Evolutionary conservation across 2,113 vertebrate genomes (phyloP).

Genomic region (Ranitomeya imitator): DNA sequence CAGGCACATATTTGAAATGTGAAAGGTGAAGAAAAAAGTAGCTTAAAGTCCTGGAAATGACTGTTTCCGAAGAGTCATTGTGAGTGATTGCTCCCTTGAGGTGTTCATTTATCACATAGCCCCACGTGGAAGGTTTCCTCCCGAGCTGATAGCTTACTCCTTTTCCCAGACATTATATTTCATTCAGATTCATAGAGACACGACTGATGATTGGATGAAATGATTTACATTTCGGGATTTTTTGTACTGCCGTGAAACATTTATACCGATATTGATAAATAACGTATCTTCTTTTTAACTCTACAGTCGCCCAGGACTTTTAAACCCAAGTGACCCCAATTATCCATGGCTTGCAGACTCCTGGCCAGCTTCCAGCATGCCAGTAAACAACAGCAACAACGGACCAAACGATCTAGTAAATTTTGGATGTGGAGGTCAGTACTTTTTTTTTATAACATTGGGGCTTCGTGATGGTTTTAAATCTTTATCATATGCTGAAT

Average conservation of each 20-base stretch:
- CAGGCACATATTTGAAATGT: constrained; percentile 66
- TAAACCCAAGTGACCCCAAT: constrained; percentile 88
- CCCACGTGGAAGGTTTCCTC: constrained; percentile 64
- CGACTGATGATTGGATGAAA: constrained; percentile 53
- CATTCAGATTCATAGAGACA: constrained; percentile 70
- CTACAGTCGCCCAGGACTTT: constrained; percentile 88
- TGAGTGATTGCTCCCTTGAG: constrained; percentile 81
- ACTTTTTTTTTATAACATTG: not conserved
- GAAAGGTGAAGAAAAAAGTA: constrained; percentile 72
- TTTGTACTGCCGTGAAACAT: constrained; percentile 50
- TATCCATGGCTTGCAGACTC: constrained; percentile 99
- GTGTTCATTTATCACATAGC: constrained; percentile 82
- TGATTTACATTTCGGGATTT: constrained; percentile 65
- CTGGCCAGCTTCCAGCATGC: constrained; percentile 95
- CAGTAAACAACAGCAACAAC: constrained; percentile 89
- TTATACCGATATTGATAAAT: constrained; percentile 28
- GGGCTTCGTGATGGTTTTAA: not conserved
- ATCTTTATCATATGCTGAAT: not conserved
- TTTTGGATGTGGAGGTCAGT: constrained; percentile 91
- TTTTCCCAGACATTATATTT: constrained; percentile 66
- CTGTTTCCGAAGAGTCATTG: constrained; percentile 80
- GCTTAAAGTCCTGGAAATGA: constrained; percentile 79
- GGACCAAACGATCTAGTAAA: constrained; percentile 92
- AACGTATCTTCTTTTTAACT: constrained; percentile 59
- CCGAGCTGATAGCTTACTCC: constrained; percentile 54